Evolutionary conservation across 2,797 vertebrate genomes (phyloP), one percentile per base, ranked within the genome.

Genomic region (Emydoidea blandingii): DNA sequence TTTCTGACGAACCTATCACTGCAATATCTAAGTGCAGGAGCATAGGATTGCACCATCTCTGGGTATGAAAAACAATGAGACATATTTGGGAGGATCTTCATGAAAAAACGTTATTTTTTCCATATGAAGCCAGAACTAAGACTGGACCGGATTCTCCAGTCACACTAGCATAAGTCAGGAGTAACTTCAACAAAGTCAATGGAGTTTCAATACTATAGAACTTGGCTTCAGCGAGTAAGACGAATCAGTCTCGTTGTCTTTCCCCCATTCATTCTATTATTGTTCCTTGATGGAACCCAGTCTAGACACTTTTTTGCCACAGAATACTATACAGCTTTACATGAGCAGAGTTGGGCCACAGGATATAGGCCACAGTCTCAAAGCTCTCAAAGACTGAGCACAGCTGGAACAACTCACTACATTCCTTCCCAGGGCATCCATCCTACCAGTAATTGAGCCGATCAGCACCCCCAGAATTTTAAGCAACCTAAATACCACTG

Each of bases 291-390:
- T 8, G 50, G 50, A 65, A 54, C 44, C 54, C 62, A 62, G 57
- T 57, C 74, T 79, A 2, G 0, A 1, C 11, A 15, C 57, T 50
- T 14, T 11, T 47, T 10, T 19, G 1, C 2, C 41, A 6, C 0
- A 12, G 47, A 41, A n/a, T 47, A 14, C 52, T 57, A 53, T 21
- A 21, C 12, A 82, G 27, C 16, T 86, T 31, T 56, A 9, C 9
- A 4, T 0, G 0, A 1, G 44, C 34, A 3, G 2, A 2, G 27
- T 18, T 52, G 21, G 37, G 12, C 34, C 41, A 12, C 41, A 11
- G 12, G 29, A 37, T n/a, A 12, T 44, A 12, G 2, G 27, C 44
- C 49, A 49, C 27, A 6, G n/a, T n/a, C 44, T 49, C 44, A 49
- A 29, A 16, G 37, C 14, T 76, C 25, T 76, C 41, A n/a, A 68